phyloP scores from a whole-genome alignment of 2,888 invertebrate species.

The Himalopsyche japonica region DNA sequence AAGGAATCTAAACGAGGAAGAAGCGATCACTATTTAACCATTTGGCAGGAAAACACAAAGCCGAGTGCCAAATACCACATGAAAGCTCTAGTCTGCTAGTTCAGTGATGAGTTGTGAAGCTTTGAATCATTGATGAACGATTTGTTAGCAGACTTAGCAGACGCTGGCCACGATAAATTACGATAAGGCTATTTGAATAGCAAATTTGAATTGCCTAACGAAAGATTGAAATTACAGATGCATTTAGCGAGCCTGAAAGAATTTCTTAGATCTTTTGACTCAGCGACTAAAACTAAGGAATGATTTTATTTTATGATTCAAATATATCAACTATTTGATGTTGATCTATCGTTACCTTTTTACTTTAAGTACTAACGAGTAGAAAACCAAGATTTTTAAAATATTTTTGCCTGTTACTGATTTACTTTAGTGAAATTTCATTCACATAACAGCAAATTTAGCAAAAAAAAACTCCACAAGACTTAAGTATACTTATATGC shows the following conservation, averaged over 20 bases:
- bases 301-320: no score
- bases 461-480: no score
- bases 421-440: no score
- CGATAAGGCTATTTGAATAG: background rate
- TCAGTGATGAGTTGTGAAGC: background rate
- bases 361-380: no score
- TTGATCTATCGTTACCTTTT: no score
- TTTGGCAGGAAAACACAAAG: background rate
- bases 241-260: background rate
- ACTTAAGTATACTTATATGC: no score
- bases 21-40: background rate
- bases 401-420: no score
- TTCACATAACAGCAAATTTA: no score
- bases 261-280: background rate
- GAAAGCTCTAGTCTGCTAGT: background rate
- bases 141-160: background rate
- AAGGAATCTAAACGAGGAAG: background rate
- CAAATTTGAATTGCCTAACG: background rate
- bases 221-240: background rate
- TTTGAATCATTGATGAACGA: background rate
- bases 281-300: no score
- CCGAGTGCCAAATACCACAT: background rate
- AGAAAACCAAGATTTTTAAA: no score
- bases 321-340: no score
- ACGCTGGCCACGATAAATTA: background rate